Percentiles rank a stretch among this genome's conserved stretches.
Conservation (phyloP, 2,113 vertebrate genomes). For the Oryzias woworae region DNA sequence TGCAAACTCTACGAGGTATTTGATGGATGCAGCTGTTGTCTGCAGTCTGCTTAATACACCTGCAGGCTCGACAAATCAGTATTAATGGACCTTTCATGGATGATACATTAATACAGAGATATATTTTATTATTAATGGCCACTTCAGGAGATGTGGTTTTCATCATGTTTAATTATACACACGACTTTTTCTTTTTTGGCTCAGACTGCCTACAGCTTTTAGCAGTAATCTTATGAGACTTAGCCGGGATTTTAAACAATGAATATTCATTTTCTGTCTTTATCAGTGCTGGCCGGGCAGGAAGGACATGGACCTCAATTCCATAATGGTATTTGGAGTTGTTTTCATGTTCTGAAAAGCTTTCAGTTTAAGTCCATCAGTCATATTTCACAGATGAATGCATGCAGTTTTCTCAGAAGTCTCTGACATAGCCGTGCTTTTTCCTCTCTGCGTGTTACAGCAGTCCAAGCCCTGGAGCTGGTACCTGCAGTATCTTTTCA, state of each 20-base stretch:
- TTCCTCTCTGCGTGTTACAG: conserved; percentile 41
- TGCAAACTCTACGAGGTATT: background rate
- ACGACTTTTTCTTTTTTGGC: conserved; percentile 57
- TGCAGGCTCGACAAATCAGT: conserved; percentile 44
- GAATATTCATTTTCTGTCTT: conserved; percentile 64
- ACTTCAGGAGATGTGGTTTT: conserved; percentile 57
- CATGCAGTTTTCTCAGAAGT: conserved; percentile 11
- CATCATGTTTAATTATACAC: conserved; percentile 73
- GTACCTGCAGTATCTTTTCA: conserved; percentile 88
- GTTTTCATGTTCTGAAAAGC: conserved; percentile 14
- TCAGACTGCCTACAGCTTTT: conserved; percentile 31
- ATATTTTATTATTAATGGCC: conserved; percentile 71
- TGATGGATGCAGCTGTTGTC: conserved; percentile 1
- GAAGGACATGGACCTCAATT: conserved; percentile 73
- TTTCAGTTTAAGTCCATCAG: conserved; percentile 14
- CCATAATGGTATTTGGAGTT: conserved; percentile 83
- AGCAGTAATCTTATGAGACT: conserved; percentile 49
- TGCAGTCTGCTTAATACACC: conserved; percentile 48
- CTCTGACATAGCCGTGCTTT: background rate
- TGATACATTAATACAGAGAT: conserved; percentile 69
- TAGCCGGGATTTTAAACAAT: conserved; percentile 26
- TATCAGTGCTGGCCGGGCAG: conserved; percentile 80
- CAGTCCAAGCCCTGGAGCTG: conserved; percentile 84
- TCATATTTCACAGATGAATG: conserved; percentile 13
- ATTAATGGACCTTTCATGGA: conserved; percentile 69